These are phyloP conservation scores for Oxyscelio sp. DNA, from an alignment of 2,888 invertebrate genomes.

Conservation along the genomic window DNA sequence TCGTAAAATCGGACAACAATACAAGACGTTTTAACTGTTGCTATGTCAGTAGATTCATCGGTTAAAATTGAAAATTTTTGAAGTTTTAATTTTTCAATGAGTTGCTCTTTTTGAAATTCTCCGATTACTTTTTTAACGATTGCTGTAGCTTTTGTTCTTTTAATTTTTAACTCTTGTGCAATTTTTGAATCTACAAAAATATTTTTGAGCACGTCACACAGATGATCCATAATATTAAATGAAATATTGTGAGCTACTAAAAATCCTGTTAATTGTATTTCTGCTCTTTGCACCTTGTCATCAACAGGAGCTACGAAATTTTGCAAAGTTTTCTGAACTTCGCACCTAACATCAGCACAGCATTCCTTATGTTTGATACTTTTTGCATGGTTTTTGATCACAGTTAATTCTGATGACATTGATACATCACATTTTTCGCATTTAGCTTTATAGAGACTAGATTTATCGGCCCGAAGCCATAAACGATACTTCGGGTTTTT, in stretches of 20 bases:
- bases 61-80: conserved; percentile 54
- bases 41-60: conserved; percentile 66
- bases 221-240: conserved; percentile 39
- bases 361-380: conserved; percentile 9
- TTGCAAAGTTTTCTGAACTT: conserved; percentile 28
- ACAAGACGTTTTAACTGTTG: conserved; percentile 49
- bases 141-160: conserved; percentile 42
- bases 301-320: conserved; percentile 33
- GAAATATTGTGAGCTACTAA: conserved; percentile 37
- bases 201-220: conserved; percentile 26
- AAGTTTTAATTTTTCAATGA: conserved; percentile 43
- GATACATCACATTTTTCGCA: too few relatives aligned
- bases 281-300: conserved; percentile 20
- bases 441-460: too few relatives aligned
- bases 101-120: conserved; percentile 49
- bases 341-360: conserved; percentile 9
- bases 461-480: too few relatives aligned
- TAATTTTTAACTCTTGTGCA: conserved; percentile 17
- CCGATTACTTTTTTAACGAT: conserved; percentile 49
- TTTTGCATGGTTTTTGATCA: conserved; percentile 30
- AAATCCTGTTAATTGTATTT: conserved; percentile 49
- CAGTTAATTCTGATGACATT: conserved; percentile 10
- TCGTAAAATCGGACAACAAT: conserved; percentile 64
- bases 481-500: too few relatives aligned
- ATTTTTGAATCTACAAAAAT: conserved; percentile 31